A percentile compares a stretch with the other conserved stretches of the same genome.
Evolutionary conservation across 2,113 vertebrate genomes (phyloP).

Genomic region (Pyxicephalus adspersus): DNA sequence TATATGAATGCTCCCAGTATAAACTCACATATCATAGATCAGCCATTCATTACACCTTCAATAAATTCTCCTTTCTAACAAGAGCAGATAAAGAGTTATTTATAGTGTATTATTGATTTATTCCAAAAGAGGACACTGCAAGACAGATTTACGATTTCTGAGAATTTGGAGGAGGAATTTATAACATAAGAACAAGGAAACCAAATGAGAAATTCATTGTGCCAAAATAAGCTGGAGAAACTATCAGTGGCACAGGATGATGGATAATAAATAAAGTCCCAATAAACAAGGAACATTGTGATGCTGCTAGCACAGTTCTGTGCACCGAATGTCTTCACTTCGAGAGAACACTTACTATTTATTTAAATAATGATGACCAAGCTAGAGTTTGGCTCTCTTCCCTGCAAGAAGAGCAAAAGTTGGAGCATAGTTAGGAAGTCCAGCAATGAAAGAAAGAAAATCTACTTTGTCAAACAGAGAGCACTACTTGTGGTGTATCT

Average conservation of each 20-base stretch:
- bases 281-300: conserved; percentile 2
- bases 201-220: conserved; percentile 53
- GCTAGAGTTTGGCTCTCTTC: neutral
- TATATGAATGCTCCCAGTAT: conserved; percentile 17
- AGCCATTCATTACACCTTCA: conserved; percentile 22
- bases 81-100: conserved; percentile 55
- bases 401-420: neutral
- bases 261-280: conserved; percentile 30
- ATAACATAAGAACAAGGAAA: conserved; percentile 41
- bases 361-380: neutral
- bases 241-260: conserved; percentile 19
- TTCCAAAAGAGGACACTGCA: conserved; percentile 46
- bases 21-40: neutral
- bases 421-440: too few relatives aligned
- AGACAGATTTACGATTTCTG: conserved; percentile 44
- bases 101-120: conserved; percentile 53
- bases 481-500: too few relatives aligned
- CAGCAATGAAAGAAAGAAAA: too few relatives aligned
- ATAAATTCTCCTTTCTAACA: conserved; percentile 49
- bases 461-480: too few relatives aligned
- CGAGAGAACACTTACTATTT: neutral
- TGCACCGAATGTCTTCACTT: neutral
- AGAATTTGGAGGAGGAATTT: conserved; percentile 49
- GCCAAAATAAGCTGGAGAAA: conserved; percentile 45
- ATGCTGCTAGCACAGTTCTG: conserved; percentile 12